Percentiles rank a stretch among this genome's conserved stretches.
These are phyloP conservation scores for Polymixis lichenea DNA, from an alignment of 2,888 invertebrate genomes.

Conservation along the genomic window DNA sequence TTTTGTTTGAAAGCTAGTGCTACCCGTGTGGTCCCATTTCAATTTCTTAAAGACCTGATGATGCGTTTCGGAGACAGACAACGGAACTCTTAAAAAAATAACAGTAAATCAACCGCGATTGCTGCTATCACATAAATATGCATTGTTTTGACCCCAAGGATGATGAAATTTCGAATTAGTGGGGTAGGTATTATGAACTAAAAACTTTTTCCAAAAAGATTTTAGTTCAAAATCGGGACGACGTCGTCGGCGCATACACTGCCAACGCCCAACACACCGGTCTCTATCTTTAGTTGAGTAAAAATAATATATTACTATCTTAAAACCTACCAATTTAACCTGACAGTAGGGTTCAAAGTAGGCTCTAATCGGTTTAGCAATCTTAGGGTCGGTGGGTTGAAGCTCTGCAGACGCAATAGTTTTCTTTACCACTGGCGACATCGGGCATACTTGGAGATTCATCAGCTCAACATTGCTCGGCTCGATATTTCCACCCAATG, in stretches of 20 bases:
- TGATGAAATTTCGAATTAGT: no score
- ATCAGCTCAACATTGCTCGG: conserved; percentile 20
- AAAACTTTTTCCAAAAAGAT: no score
- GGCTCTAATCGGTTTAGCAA: conserved; percentile 14
- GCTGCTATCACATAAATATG: no score
- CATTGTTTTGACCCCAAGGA: no score
- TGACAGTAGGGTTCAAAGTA: conserved; percentile 31
- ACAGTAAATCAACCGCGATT: no score
- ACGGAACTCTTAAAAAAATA: no score
- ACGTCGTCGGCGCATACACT: neutral
- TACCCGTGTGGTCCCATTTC: no score
- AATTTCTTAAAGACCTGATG: no score
- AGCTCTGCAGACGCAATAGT: conserved; percentile 35
- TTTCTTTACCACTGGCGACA: conserved; percentile 39
- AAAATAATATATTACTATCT: neutral
- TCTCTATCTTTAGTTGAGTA: neutral
- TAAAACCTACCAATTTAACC: conserved; percentile 65
- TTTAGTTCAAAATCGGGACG: no score
- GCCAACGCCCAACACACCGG: neutral
- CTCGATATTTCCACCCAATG: conserved; percentile 37
- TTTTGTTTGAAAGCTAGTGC: no score
- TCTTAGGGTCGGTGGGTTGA: conserved; percentile 18
- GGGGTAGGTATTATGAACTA: no score
- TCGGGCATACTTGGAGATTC: conserved; percentile 28
- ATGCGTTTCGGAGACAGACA: no score